Base-by-base conservation (phyloP, 2,888 invertebrate species). In the Dascillus cervinus region DNA sequence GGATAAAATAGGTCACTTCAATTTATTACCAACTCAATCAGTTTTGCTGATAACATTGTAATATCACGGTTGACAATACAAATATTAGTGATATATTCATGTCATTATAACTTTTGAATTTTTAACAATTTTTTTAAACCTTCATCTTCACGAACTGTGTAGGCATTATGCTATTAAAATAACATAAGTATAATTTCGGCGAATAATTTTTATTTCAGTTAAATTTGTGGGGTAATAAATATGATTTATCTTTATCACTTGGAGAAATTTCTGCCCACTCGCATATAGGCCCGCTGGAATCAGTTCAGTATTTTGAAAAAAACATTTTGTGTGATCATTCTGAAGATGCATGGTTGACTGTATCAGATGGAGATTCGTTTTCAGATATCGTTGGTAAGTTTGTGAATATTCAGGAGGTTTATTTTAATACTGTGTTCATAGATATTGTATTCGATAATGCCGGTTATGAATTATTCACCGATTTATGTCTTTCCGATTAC, bases 181-280 rank as follows among this genome's bases (percentile, higher is more conserved):
- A n/a, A n/a, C n/a, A n/a, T n/a, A n/a, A n/a, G n/a, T n/a, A n/a
- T n/a, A n/a, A n/a, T n/a, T n/a, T n/a, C n/a, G n/a, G n/a, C n/a
- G n/a, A 22, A 25, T 57, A 14, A 11, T 15, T 21, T 15, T 24
- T 28, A 36, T 47, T 67, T 1, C 61, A 84, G 77, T 56, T 83
- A 8, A 79, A 82, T 53, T 69, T 98, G 6, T 98, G 97, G 97
- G 87, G 94, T 1, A 98, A 98, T 65, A 84, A 87, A 56, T 88
- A 87, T 57, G 98, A 98, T 66, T 64, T 98, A 27, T 94, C 94
- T 0, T 67, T 96, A 23, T 81, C 88, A 0, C 71, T 72, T 17
- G 92, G 92, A 30, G 72, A 75, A 21, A 74, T 77, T 33, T 67
- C 71, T 24, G 66, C 70, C 23, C 5, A 6, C 4, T 17, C 17